These are phyloP conservation scores for Pithys albifrons DNA, from an alignment of 2,113 vertebrate species.

Conservation along the genomic window DNA sequence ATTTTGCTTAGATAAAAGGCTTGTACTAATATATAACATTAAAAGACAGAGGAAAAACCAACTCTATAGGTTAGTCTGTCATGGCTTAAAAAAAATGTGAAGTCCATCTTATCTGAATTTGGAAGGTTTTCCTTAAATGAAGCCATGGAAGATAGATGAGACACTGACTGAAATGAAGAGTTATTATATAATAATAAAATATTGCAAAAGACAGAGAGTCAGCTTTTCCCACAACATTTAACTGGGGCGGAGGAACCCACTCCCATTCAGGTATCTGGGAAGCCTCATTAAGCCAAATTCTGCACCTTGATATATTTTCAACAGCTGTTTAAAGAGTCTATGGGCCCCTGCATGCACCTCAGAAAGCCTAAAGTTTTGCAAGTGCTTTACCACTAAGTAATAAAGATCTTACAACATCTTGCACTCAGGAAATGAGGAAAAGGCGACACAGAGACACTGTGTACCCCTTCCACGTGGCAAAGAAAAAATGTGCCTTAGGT, in stretches of 20 bases:
- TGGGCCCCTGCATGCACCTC: background rate
- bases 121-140: background rate
- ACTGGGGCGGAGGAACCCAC: background rate
- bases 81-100: background rate
- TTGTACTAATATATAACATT: background rate
- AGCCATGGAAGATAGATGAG: background rate
- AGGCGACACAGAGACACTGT: background rate
- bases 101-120: background rate
- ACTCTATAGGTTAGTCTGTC: background rate
- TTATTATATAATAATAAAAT: constrained; percentile 30
- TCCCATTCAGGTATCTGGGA: background rate
- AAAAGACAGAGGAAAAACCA: background rate
- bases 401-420: background rate
- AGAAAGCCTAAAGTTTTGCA: background rate
- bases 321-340: background rate
- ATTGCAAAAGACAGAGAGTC: background rate
- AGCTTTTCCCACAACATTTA: constrained; percentile 12
- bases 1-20: background rate
- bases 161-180: background rate
- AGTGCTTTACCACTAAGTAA: background rate
- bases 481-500: rapidly evolving
- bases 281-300: background rate
- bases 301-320: background rate
- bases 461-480: background rate
- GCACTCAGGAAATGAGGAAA: background rate